Conservation (phyloP, 2,797 vertebrate species). For the Orientallactaga sibirica region DNA sequence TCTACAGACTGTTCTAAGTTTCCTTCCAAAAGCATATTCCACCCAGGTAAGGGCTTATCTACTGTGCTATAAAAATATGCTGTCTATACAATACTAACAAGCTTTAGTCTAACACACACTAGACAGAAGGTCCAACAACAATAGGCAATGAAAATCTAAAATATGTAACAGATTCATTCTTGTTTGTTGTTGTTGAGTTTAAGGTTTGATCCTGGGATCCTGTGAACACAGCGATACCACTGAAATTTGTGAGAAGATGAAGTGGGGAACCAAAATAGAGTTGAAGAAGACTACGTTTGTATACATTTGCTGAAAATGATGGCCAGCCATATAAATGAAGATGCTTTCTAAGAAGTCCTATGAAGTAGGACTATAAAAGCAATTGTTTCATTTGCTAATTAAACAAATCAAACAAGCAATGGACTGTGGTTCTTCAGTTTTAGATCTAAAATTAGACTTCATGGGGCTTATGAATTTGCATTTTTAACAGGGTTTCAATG, state of each 20-base stretch:
- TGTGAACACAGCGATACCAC: background rate
- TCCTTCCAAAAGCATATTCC: background rate
- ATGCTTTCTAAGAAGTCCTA: conserved; percentile 17
- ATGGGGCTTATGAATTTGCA: background rate
- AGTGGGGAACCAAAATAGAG: background rate
- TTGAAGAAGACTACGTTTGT: background rate
- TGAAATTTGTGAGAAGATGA: background rate
- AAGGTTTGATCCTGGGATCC: conserved; percentile 22
- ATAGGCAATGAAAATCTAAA: background rate
- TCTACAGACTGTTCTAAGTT: background rate
- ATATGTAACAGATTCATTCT: background rate
- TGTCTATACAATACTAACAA: background rate
- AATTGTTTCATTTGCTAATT: conserved; percentile 1
- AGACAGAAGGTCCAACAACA: background rate
- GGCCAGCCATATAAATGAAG: background rate
- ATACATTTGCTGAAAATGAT: conserved; percentile 8
- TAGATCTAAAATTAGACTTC: background rate
- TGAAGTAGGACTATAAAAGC: background rate
- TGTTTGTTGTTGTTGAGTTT: background rate
- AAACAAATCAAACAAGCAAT: conserved; percentile 50
- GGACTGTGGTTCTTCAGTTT: background rate
- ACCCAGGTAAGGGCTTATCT: conserved; percentile 20
- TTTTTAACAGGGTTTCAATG: conserved; percentile 24
- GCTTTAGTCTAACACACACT: background rate
- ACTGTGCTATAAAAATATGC: conserved; percentile 43